Conservation (phyloP, 2,113 vertebrate genomes). For the Rhodinocichla rosea region DNA sequence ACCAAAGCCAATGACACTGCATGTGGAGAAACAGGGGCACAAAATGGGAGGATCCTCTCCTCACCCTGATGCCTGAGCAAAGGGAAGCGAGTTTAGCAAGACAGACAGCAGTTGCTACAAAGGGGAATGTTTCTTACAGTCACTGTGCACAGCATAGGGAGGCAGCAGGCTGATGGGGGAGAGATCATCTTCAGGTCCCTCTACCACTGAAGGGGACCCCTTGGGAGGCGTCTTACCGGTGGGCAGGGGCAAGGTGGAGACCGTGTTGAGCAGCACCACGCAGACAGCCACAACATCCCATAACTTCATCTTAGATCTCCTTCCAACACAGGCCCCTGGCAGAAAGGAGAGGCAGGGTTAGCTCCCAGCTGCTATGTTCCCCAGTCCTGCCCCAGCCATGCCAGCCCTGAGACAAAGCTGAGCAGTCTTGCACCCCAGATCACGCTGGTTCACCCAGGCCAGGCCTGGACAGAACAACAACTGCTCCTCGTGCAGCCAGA, state of each 20-base stretch:
- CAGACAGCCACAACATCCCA: conserved; percentile 98
- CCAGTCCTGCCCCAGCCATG: not conserved
- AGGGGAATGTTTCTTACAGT: conserved; percentile 79
- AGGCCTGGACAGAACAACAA: not conserved
- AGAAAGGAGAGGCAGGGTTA: conserved; percentile 12
- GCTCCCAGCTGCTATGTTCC: not conserved
- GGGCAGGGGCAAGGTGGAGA: conserved; percentile 89
- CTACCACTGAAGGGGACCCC: conserved; percentile 73
- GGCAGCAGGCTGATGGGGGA: conserved; percentile 74
- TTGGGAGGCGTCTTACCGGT: conserved; percentile 86
- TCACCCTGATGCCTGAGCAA: not conserved
- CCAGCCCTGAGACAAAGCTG: not conserved
- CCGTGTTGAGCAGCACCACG: conserved; percentile 96
- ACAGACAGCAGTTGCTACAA: conserved; percentile 49
- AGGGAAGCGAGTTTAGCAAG: not conserved
- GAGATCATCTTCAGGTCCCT: conserved; percentile 79
- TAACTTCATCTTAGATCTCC: conserved; percentile 99
- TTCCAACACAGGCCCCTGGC: conserved; percentile 90
- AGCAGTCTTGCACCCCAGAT: not conserved
- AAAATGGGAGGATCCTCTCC: not conserved
- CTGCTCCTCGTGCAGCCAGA: not conserved
- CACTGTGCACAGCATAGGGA: conserved; percentile 77
- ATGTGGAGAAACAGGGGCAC: not conserved
- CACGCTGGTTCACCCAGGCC: not conserved
- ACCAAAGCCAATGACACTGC: not conserved